phyloP scores from a whole-genome alignment of 2,888 invertebrate species.

The Escarpia spicata region DNA sequence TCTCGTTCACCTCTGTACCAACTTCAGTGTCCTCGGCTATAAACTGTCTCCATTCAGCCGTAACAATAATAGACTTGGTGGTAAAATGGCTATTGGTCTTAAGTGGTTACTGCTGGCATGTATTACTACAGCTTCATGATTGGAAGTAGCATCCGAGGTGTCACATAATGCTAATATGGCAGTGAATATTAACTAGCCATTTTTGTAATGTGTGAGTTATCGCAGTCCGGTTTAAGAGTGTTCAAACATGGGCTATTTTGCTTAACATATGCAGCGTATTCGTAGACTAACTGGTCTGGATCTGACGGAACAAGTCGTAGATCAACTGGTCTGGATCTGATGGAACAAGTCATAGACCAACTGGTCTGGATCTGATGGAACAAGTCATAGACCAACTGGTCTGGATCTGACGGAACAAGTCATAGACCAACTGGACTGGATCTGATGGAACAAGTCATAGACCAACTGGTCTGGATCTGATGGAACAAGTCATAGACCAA shows the following conservation, averaged over 20 bases:
- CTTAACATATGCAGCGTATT: too few relatives aligned
- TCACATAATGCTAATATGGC: too few relatives aligned
- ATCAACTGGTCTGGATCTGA: background rate
- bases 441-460: background rate
- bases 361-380: background rate
- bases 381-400: background rate
- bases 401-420: background rate
- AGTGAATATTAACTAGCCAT: too few relatives aligned
- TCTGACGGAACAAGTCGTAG: background rate
- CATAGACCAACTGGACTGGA: too few relatives aligned
- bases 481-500: background rate
- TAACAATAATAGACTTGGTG: background rate
- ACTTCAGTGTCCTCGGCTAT: background rate
- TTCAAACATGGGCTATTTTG: too few relatives aligned
- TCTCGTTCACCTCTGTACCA: background rate
- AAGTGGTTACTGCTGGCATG: too few relatives aligned
- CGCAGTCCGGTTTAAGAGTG: too few relatives aligned
- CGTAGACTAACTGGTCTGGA: background rate
- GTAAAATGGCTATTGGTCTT: too few relatives aligned
- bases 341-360: background rate
- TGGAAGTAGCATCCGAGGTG: too few relatives aligned
- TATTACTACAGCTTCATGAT: too few relatives aligned
- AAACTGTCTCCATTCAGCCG: background rate
- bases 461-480: background rate
- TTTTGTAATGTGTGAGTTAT: too few relatives aligned